Evolutionary conservation across 2,797 vertebrate species (phyloP).

Genomic region (Eutrigla gurnardus): DNA sequence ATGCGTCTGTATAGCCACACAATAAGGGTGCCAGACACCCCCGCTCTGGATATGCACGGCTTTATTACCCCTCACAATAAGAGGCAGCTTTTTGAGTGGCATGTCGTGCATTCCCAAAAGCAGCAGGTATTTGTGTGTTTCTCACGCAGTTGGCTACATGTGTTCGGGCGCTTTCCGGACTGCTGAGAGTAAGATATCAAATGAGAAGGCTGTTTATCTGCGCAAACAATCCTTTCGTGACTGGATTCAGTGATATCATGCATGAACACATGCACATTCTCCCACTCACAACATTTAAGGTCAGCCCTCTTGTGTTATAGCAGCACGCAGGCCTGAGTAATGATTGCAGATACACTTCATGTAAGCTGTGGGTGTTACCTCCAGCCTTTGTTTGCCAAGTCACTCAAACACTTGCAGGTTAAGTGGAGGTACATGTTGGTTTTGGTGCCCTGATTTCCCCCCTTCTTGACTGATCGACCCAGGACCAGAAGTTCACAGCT

Average conservation of each 20-base stretch:
- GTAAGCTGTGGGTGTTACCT: slow-evolving; percentile 54
- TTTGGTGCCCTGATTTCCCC: slow-evolving; percentile 34
- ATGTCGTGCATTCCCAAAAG: slow-evolving; percentile 46
- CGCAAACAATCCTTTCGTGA: slow-evolving; percentile 47
- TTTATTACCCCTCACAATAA: slow-evolving; percentile 65
- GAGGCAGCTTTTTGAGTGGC: slow-evolving; percentile 58
- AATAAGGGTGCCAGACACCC: slow-evolving; percentile 56
- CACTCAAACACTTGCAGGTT: slow-evolving; percentile 53
- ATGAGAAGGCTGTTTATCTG: slow-evolving; percentile 72
- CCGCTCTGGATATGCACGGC: slow-evolving; percentile 51
- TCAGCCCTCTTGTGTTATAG: slow-evolving; percentile 41
- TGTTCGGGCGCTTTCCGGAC: slow-evolving; percentile 42
- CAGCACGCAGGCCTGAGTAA: slow-evolving; percentile 57
- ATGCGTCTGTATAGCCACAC: slow-evolving; percentile 53
- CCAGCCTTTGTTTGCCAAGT: slow-evolving; percentile 58
- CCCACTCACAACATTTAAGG: slow-evolving; percentile 33
- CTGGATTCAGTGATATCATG: slow-evolving; percentile 31
- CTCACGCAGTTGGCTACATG: slow-evolving; percentile 20
- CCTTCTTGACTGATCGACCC: slow-evolving; percentile 30
- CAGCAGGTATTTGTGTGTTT: slow-evolving; percentile 41
- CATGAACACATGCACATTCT: slow-evolving; percentile 29
- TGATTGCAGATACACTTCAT: slow-evolving; percentile 64
- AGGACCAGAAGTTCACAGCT: slow-evolving; percentile 36
- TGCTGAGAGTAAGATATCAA: slow-evolving; percentile 60
- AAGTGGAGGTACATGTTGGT: slow-evolving; percentile 53